Evolutionary conservation across 1,140 invertebrate species (phyloP), one percentile per base, ranked within the genome.

Genomic region (Cephus cinctus): DNA sequence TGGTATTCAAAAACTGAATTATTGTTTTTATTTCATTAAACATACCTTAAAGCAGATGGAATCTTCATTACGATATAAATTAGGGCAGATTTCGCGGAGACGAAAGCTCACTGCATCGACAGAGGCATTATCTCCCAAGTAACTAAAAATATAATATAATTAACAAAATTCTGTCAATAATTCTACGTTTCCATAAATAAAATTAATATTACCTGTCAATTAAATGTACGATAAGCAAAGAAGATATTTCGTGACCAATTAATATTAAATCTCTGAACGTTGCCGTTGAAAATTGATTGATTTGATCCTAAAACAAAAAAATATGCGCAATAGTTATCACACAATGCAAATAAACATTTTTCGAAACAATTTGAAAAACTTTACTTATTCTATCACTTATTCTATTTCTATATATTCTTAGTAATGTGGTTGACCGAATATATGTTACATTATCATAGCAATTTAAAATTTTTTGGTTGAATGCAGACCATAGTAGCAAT

Each of bases 61-160:
- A 80, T 98, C 96, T 80, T 99, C 96, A 61, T 86, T 86, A 59
- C 89, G 89, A 65, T 97, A 99, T 1, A 99, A 79, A 59, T 88
- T 90, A 0, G 96, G 96, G 70, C 96, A 98, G 0, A 95, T 80
- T 65, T 96, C 87, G 39, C 95, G 78, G n/a, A 99, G 75, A 71
- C 88, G 88, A 12, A 80, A 76, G 50, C 92, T 97, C 23, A 98
- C 92, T 0, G 89, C 84, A 71, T 96, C 92, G 1, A 96, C 92
- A 2, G 90, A 92, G 0, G 96, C 93, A 74, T 96, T 95, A 69
- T 99, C 96, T 43, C 89, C 88, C 1, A 98, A 79, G 73, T 98
- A 99, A 45, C 89, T 80, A 50, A 35, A 52, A 50, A 49, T 25
- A 54, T 38, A 32, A 43, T 40, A 38, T 50, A 22, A 51, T 27